Base-by-base conservation (phyloP, 2,797 vertebrate species). In the Cyclopterus lumpus region DNA sequence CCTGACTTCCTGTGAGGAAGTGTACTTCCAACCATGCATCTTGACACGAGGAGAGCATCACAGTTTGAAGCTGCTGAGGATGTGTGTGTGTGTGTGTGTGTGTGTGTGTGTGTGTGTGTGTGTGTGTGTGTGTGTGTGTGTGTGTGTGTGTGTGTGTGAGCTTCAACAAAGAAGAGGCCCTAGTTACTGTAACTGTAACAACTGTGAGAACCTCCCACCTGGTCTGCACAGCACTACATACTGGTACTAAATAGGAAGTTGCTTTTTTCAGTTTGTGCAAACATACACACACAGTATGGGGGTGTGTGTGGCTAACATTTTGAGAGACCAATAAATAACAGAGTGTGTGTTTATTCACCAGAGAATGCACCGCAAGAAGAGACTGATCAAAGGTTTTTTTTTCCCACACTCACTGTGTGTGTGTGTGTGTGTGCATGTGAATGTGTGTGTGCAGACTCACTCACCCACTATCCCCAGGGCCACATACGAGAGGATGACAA, bases 401-500 rank as follows among this genome's bases (percentile, higher is more conserved):
- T 70, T 6, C 36, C 28, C 36, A 64, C 57, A 63, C 30, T 48
- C 38, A 63, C 12, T 28, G 36, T 60, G 46, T 59, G 46, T 73
- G 20, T 49, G 42, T 71, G 16, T 68, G 67, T 30, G 64, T 49
- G 62, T 64, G 67, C 44, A 67, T 71, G 14, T 61, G 65, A 30
- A 54, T 38, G 65, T 34, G 51, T 54, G 44, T 61, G 40, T 64
- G 9, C 44, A 6, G 24, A 95, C 96, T 97, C 91, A 96, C 97
- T 97, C 92, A 98, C 97, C 97, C 57, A 96, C 84, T 58, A 96
- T 88, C 88, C 97, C 97, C 80, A 98, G 90, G 16, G 93, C 87
- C 75, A 95, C 89, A 87, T 98, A 98, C 80, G 92, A 93, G 65
- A 95, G 59, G 88, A 98, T 93, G 90, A 96, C 94, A 24, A 95